A percentile compares a stretch with the other conserved stretches of the same genome.
Evolutionary conservation across 92 coral and sea anemone genomes (phyloP).

Genomic region (Umimayanthus kanabou): DNA sequence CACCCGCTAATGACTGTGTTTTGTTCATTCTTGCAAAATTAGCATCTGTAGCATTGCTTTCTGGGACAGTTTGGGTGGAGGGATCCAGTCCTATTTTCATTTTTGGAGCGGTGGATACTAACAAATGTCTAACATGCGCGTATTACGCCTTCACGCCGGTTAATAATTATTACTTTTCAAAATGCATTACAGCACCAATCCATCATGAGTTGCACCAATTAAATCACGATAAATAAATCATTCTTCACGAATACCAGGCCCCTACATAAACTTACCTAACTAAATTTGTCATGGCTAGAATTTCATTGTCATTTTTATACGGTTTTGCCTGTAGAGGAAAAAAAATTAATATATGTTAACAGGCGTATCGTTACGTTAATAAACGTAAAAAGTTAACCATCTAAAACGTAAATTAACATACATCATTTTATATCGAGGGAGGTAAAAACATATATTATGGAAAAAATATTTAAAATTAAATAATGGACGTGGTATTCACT

Average conservation of each 20-base stretch:
- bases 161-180: not conserved
- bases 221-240: not conserved
- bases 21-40: no score
- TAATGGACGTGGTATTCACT: no score
- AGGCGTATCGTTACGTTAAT: not conserved
- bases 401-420: not conserved
- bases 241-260: not conserved
- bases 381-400: not conserved
- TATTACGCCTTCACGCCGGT: no score
- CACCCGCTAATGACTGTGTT: no score
- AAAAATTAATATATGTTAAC: not conserved
- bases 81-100: no score
- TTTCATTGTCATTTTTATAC: slow-evolving; percentile 94
- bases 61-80: no score
- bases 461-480: no score
- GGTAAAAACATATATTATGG: not conserved
- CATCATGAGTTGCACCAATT: not conserved
- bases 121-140: no score
- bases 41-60: no score
- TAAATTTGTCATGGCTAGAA: slow-evolving; percentile 95
- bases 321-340: slow-evolving; percentile 84
- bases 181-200: not conserved
- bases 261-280: slow-evolving; percentile 62
- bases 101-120: no score
- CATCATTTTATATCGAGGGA: not conserved